Conservation (phyloP, 2,113 vertebrate species). For the Carassius gibelio region DNA sequence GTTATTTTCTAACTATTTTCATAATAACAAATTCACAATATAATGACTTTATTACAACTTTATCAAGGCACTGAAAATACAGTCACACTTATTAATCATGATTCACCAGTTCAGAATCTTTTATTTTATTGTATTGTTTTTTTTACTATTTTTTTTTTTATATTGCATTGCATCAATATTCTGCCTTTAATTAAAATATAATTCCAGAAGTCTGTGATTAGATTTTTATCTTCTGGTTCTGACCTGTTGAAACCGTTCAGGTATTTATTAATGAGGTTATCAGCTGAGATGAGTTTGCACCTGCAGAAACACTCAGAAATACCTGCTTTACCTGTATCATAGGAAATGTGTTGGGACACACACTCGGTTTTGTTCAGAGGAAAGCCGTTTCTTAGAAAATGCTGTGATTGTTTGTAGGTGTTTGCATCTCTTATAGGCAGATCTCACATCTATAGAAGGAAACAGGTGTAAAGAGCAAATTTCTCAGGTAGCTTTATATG, state of each 20-base stretch:
- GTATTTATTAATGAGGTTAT: neutral
- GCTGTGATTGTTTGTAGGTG: neutral
- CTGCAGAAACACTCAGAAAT: neutral
- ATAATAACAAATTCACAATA: neutral
- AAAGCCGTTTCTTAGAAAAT: neutral
- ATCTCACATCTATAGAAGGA: neutral
- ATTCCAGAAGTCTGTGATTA: neutral
- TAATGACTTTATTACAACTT: neutral
- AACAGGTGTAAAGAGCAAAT: slow-evolving; percentile 17
- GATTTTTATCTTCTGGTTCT: neutral
- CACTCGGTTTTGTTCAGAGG: neutral
- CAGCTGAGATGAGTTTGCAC: neutral
- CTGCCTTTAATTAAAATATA: neutral
- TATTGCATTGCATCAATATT: neutral
- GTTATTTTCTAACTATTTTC: too few relatives aligned
- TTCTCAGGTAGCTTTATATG: neutral
- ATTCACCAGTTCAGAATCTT: neutral
- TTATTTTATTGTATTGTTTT: neutral
- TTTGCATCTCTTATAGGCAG: neutral
- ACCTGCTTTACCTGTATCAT: neutral
- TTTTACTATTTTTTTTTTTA: neutral
- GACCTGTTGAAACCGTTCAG: neutral
- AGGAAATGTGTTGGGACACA: neutral
- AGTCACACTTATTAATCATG: neutral
- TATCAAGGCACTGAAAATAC: neutral